A percentile compares a stretch with the other conserved stretches of the same genome.
Conservation (phyloP, 2,113 vertebrate species). For the Campylorhamphus procurvoides region DNA sequence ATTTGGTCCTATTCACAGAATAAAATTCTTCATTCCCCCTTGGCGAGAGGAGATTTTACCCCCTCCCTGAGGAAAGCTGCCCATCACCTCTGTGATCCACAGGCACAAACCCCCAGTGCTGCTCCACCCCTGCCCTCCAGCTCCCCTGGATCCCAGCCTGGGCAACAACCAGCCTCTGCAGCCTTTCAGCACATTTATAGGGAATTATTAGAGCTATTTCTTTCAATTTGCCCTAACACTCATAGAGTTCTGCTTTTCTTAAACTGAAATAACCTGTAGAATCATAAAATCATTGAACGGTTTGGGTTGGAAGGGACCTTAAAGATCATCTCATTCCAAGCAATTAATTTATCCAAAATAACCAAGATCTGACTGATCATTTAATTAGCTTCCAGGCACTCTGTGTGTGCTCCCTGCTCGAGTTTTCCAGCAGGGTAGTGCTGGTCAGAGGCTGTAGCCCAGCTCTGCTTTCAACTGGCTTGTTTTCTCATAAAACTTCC, state of each 20-base stretch:
- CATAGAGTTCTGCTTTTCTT: neutral
- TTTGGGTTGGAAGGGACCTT: neutral
- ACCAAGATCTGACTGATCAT: neutral
- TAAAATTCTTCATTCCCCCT: neutral
- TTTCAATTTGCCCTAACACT: neutral
- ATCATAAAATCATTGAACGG: neutral
- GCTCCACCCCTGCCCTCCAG: neutral
- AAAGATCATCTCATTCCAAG: neutral
- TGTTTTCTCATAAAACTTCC: neutral
- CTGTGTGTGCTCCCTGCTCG: rapidly evolving
- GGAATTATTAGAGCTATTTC: neutral
- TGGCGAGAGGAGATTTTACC: neutral
- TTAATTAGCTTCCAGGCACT: neutral
- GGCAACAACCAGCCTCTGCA: neutral
- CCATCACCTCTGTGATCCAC: rapidly evolving
- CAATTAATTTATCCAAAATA: neutral
- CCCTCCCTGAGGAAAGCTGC: neutral
- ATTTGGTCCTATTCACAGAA: conserved; percentile 17
- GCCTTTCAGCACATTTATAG: neutral
- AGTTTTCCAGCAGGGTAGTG: neutral
- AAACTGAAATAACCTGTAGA: neutral
- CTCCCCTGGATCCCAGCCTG: neutral
- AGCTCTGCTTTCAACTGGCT: neutral
- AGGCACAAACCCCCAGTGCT: neutral
- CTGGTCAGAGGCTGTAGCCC: neutral